These are phyloP conservation scores for Agrotis ipsilon DNA, from an alignment of 2,888 invertebrate genomes.

Conservation along the genomic window DNA sequence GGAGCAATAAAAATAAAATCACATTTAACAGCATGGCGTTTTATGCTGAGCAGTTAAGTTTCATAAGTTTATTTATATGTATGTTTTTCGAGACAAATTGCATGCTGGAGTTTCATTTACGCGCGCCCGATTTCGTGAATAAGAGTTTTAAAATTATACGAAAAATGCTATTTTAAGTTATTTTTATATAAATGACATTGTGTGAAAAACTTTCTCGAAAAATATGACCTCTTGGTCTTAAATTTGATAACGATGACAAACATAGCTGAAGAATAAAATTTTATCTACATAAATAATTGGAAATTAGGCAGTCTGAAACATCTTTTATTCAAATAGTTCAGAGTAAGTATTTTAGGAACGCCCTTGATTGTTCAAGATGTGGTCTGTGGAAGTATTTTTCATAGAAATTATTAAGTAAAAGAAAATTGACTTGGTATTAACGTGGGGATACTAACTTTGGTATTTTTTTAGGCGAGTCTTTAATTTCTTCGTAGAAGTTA, in stretches of 20 bases:
- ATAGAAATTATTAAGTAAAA: slow-evolving; percentile 11
- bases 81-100: slow-evolving; percentile 49
- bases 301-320: slow-evolving; percentile 39
- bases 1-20: slow-evolving; percentile 84
- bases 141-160: slow-evolving; percentile 17
- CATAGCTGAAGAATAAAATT: slow-evolving; percentile 41
- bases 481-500: background rate
- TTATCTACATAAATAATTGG: slow-evolving; percentile 45
- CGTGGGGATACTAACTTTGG: background rate
- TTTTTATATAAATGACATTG: slow-evolving; percentile 6
- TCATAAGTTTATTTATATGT: slow-evolving; percentile 67
- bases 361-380: slow-evolving; percentile 46
- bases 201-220: background rate
- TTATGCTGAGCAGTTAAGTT: slow-evolving; percentile 75
- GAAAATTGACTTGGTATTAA: slow-evolving; percentile 14
- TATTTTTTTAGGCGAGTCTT: background rate
- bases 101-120: slow-evolving; percentile 33
- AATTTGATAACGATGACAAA: slow-evolving; percentile 49
- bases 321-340: slow-evolving; percentile 60
- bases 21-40: slow-evolving; percentile 78
- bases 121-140: slow-evolving; percentile 6
- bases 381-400: slow-evolving; percentile 42
- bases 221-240: slow-evolving; percentile 10
- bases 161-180: slow-evolving; percentile 5
- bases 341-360: slow-evolving; percentile 27